Conservation (phyloP, 1,140 invertebrate genomes). For the Littorina saxatilis region DNA sequence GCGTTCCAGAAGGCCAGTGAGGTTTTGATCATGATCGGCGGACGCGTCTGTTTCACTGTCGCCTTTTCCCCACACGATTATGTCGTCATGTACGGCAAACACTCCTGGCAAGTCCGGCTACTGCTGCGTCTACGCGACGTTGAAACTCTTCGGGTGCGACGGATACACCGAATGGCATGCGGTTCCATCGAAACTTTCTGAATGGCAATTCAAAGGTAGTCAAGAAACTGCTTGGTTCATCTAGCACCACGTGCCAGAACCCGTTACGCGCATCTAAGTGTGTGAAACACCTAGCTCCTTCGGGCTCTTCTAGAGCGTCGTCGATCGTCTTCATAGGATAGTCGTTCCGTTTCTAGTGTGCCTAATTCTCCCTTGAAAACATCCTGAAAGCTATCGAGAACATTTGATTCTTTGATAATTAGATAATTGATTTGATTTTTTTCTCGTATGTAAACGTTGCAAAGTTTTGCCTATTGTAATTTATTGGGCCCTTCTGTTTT, state of each 20-base stretch:
- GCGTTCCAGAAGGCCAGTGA: conserved; percentile 16
- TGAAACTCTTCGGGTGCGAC: no score
- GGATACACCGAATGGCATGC: no score
- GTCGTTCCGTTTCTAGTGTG: conserved; percentile 39
- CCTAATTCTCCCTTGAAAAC: no score
- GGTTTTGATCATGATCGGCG: conserved; percentile 40
- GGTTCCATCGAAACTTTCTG: no score
- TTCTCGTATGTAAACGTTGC: no score
- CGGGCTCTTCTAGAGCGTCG: not conserved
- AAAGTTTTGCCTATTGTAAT: no score
- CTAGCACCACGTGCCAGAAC: not conserved
- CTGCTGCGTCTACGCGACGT: conserved; percentile 56
- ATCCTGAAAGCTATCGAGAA: no score
- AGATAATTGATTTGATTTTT: no score
- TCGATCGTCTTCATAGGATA: conserved; percentile 30
- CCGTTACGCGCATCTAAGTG: not conserved
- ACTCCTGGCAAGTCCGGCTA: conserved; percentile 67
- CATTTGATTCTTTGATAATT: no score
- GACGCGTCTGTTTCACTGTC: conserved; percentile 56
- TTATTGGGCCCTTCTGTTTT: no score
- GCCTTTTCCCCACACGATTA: conserved; percentile 62
- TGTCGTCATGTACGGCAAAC: conserved; percentile 70
- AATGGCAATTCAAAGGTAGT: no score
- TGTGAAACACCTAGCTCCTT: not conserved
- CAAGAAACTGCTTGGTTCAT: not conserved